These are phyloP conservation scores for Coracopsis vasa DNA, from an alignment of 2,113 vertebrate genomes.

Conservation along the genomic window DNA sequence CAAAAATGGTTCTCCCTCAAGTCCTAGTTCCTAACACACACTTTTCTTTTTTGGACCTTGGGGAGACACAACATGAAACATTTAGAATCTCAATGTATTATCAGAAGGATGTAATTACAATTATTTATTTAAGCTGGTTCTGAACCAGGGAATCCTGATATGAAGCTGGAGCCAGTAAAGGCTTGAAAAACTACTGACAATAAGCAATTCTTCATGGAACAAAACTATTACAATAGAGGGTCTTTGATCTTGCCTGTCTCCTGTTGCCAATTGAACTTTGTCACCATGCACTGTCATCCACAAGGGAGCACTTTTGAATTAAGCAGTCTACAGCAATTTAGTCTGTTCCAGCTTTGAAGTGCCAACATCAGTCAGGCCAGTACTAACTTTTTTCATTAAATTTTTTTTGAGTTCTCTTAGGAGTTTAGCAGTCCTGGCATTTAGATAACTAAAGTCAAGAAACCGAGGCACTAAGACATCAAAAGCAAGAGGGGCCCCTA, in stretches of 20 bases:
- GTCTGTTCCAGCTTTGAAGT: slow-evolving; percentile 91
- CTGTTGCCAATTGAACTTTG: slow-evolving; percentile 96
- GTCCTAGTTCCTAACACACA: background rate
- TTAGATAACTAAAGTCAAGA: slow-evolving; percentile 87
- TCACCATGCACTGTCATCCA: slow-evolving; percentile 94
- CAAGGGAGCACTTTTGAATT: slow-evolving; percentile 92
- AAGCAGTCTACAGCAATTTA: slow-evolving; percentile 96
- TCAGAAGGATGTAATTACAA: slow-evolving; percentile 56
- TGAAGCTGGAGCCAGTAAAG: slow-evolving; percentile 85
- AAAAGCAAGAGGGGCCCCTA: slow-evolving; percentile 85
- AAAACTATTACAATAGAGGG: slow-evolving; percentile 91
- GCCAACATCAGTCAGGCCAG: slow-evolving; percentile 84
- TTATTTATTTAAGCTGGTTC: slow-evolving; percentile 69
- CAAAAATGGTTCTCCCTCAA: background rate
- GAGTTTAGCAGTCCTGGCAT: slow-evolving; percentile 84
- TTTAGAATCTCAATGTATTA: slow-evolving; percentile 6
- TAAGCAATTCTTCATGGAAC: slow-evolving; percentile 98
- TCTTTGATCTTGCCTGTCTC: slow-evolving; percentile 91
- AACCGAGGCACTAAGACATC: slow-evolving; percentile 81
- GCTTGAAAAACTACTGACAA: slow-evolving; percentile 89
- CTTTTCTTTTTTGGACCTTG: background rate
- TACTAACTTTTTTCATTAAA: slow-evolving; percentile 81
- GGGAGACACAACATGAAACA: background rate
- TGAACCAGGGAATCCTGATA: slow-evolving; percentile 77
- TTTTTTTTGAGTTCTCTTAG: slow-evolving; percentile 82